Conservation (phyloP, 2,888 invertebrate genomes). For the Limnephilus lunatus region DNA sequence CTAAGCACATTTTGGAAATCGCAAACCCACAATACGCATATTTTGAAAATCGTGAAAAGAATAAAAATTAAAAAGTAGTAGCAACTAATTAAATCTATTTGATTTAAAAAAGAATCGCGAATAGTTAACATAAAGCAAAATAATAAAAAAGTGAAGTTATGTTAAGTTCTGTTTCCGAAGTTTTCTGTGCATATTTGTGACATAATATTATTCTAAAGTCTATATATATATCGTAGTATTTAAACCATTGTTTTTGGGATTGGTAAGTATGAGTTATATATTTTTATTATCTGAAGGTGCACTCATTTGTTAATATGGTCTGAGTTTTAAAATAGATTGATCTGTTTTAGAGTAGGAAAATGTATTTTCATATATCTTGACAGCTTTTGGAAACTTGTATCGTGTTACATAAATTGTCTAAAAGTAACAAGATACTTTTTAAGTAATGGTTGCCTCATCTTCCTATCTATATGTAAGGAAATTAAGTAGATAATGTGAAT, state of each 20-base stretch:
- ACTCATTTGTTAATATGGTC: background rate
- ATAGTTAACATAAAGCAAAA: background rate
- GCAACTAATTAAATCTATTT: background rate
- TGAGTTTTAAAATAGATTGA: background rate
- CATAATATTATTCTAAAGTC: background rate
- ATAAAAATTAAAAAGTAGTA: background rate
- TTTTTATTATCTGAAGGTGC: conserved; percentile 35
- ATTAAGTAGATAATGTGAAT: background rate
- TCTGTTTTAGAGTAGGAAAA: background rate
- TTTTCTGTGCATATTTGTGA: conserved; percentile 39
- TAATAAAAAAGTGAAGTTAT: conserved; percentile 29
- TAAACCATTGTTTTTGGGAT: conserved; percentile 6
- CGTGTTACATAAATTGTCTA: background rate
- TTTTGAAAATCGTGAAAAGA: background rate
- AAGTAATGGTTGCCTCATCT: background rate
- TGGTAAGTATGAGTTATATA: conserved; percentile 48
- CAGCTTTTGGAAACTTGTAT: background rate
- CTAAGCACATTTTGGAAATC: background rate
- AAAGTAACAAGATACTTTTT: background rate
- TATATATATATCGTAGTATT: background rate
- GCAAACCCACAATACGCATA: background rate
- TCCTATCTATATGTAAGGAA: background rate
- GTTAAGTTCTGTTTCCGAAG: conserved; percentile 6
- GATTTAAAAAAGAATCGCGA: background rate
- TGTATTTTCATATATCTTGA: background rate